Percentiles rank a stretch among this genome's conserved stretches.
Conservation (phyloP, 2,888 invertebrate species). For the Melieria picta region DNA sequence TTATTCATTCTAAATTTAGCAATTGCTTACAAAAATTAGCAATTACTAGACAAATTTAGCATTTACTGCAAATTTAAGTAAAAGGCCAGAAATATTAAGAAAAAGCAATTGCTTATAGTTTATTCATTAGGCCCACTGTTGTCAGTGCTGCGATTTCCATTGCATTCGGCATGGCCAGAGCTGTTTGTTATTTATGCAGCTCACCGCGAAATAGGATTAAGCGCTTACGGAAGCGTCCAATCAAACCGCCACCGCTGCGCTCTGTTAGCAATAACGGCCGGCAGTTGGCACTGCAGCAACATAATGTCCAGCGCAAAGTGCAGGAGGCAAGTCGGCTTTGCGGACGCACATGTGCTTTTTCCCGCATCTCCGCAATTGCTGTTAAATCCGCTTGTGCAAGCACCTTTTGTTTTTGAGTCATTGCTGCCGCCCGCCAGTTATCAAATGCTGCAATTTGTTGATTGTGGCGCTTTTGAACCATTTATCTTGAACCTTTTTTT, state of each 20-base stretch:
- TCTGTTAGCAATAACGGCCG: neutral
- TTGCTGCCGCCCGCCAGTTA: neutral
- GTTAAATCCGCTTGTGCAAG: neutral
- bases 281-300: neutral
- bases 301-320: neutral
- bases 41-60: no score
- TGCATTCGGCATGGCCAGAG: no score
- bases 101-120: no score
- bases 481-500: neutral
- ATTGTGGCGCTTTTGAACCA: constrained; percentile 21
- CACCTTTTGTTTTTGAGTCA: neutral
- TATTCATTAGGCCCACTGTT: no score
- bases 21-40: no score
- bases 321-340: neutral
- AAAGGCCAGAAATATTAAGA: no score
- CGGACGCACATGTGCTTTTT: constrained; percentile 40
- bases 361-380: constrained; percentile 18
- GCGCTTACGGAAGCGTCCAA: constrained; percentile 55
- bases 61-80: no score
- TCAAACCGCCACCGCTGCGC: neutral
- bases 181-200: constrained; percentile 57
- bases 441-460: constrained; percentile 21
- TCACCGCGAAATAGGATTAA: constrained; percentile 64
- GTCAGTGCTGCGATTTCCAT: no score
- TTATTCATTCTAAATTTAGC: no score